Percentiles rank a stretch among this genome's conserved stretches.
These are phyloP conservation scores for Channa striata DNA, from an alignment of 2,797 vertebrate genomes.

Conservation along the genomic window DNA sequence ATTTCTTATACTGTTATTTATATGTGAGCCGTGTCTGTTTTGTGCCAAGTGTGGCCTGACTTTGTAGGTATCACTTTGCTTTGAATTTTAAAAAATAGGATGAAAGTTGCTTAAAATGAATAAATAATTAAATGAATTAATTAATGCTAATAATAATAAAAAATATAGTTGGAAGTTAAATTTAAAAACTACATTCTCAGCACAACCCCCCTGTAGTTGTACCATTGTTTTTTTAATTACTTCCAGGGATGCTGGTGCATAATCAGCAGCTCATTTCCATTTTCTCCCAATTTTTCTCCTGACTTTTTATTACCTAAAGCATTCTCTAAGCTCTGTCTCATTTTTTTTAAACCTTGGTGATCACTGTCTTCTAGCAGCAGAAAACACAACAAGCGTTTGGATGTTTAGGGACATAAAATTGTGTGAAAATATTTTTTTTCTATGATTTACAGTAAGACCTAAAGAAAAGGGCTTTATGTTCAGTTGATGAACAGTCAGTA, in stretches of 20 bases:
- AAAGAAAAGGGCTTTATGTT: constrained; percentile 25
- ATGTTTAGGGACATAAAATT: constrained; percentile 25
- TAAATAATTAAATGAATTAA: constrained; percentile 13
- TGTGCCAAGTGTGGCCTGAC: no score
- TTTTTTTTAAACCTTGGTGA: constrained; percentile 51
- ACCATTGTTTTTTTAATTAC: constrained; percentile 60
- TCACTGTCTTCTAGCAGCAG: constrained; percentile 39
- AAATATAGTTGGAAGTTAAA: constrained; percentile 39
- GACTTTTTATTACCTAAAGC: constrained; percentile 67
- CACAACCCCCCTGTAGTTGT: constrained; percentile 44
- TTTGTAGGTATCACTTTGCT: not conserved
- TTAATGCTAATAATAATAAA: constrained; percentile 18
- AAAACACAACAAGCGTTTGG: constrained; percentile 40
- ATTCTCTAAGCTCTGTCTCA: constrained; percentile 34
- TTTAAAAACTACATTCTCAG: constrained; percentile 50
- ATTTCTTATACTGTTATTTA: not conserved
- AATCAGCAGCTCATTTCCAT: constrained; percentile 76
- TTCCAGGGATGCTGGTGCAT: constrained; percentile 59
- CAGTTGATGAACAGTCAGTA: constrained; percentile 2
- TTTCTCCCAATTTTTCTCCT: constrained; percentile 56
- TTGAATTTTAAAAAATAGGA: constrained; percentile 3
- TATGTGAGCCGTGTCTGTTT: not conserved
- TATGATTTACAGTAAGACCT: not conserved
- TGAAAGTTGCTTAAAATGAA: not conserved
- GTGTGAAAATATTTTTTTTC: constrained; percentile 19